These are phyloP conservation scores for Megamerina dolium DNA, from an alignment of 2,888 invertebrate species.

Conservation along the genomic window DNA sequence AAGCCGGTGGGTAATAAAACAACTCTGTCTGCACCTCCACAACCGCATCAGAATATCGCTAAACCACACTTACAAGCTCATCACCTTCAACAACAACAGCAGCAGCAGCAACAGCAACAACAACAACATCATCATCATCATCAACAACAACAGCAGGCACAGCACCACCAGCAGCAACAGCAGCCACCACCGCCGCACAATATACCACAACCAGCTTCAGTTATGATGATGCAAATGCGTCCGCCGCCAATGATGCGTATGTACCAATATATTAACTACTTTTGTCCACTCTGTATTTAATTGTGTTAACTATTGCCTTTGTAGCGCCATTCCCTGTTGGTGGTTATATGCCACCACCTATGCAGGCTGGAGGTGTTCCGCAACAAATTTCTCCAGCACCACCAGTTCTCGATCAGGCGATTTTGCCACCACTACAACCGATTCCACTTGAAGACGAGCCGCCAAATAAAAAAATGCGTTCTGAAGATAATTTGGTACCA, in stretches of 20 bases:
- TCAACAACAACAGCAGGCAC: constrained; percentile 25
- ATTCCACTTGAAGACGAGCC: constrained; percentile 71
- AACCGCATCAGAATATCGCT: constrained; percentile 33
- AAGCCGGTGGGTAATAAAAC: constrained; percentile 59
- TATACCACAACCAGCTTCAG: constrained; percentile 41
- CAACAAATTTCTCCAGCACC: constrained; percentile 49
- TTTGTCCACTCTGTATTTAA: too few relatives aligned
- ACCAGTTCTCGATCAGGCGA: constrained; percentile 53
- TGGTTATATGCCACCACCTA: constrained; percentile 48
- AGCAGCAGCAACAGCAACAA: constrained; percentile 25
- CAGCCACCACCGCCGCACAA: constrained; percentile 27
- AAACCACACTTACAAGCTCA: constrained; percentile 29
- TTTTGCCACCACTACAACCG: constrained; percentile 45
- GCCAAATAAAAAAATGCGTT: constrained; percentile 77
- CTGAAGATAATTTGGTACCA: constrained; percentile 88
- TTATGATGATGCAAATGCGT: constrained; percentile 50
- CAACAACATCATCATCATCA: constrained; percentile 28
- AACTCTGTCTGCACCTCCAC: constrained; percentile 42
- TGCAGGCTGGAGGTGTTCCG: constrained; percentile 36
- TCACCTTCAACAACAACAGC: constrained; percentile 30
- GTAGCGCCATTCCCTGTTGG: constrained; percentile 51
- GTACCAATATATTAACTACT: too few relatives aligned
- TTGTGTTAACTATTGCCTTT: constrained; percentile 16
- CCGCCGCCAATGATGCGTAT: constrained; percentile 50
- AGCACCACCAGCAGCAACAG: constrained; percentile 23